phyloP scores from a whole-genome alignment of 2,888 invertebrate species.

The Calameuta pallipes region DNA sequence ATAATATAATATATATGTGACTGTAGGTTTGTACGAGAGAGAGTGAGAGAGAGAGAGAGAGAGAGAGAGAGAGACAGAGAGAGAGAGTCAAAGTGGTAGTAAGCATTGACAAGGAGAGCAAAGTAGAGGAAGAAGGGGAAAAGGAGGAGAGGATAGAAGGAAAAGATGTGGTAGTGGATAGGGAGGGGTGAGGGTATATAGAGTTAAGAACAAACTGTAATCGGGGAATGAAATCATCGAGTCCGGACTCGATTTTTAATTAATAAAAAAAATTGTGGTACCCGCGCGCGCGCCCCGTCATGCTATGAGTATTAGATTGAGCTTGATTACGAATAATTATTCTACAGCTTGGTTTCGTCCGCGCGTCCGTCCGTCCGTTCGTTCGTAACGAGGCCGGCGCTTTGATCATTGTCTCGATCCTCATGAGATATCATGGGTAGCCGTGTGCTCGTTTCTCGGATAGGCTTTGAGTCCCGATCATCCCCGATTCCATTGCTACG shows the following conservation, averaged over 20 bases:
- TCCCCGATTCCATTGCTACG: constrained; percentile 5
- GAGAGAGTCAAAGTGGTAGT: constrained; percentile 5
- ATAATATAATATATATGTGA: too few relatives aligned
- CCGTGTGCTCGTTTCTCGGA: neutral
- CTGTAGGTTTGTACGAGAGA: too few relatives aligned
- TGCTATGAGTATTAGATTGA: constrained; percentile 60
- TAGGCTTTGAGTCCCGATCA: neutral
- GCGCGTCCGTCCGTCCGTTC: constrained; percentile 18
- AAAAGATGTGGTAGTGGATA: constrained; percentile 11
- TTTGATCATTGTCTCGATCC: constrained; percentile 45
- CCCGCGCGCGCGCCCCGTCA: constrained; percentile 43
- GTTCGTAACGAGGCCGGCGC: constrained; percentile 44
- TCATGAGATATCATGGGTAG: constrained; percentile 36
- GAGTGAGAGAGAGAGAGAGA: too few relatives aligned
- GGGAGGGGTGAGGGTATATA: constrained; percentile 15
- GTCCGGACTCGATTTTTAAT: constrained; percentile 46
- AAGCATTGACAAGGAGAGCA: neutral
- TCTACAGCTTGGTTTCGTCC: constrained; percentile 52
- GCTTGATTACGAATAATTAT: constrained; percentile 64
- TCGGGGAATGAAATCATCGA: constrained; percentile 29
- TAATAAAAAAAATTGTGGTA: constrained; percentile 38
- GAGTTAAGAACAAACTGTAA: constrained; percentile 43
- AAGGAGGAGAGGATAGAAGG: constrained; percentile 15
- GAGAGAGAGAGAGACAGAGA: constrained; percentile 21
- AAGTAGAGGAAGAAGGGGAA: constrained; percentile 23